These are phyloP conservation scores for Microhierax caerulescens DNA, from an alignment of 2,797 vertebrate species.

Conservation along the genomic window DNA sequence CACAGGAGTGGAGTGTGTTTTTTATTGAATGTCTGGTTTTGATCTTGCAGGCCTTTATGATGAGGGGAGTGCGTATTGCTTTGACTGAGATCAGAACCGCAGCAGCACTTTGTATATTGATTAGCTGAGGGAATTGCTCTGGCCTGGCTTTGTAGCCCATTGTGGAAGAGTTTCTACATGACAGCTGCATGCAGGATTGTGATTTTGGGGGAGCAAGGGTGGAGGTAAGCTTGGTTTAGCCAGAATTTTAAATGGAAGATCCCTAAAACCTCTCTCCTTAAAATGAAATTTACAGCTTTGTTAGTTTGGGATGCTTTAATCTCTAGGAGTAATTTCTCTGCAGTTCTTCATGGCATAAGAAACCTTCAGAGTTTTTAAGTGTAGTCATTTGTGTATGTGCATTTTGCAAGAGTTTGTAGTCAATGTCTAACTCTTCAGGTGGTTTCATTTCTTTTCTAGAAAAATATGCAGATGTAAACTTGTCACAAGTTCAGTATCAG, in stretches of 20 bases:
- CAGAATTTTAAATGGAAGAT: neutral
- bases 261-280: neutral
- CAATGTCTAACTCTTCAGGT: neutral
- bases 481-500: neutral
- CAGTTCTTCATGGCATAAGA: neutral
- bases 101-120: constrained; percentile 29
- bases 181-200: neutral
- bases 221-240: neutral
- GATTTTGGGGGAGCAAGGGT: neutral
- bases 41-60: constrained; percentile 19
- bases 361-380: neutral
- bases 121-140: constrained; percentile 4
- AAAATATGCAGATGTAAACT: neutral
- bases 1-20: neutral
- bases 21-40: constrained; percentile 9
- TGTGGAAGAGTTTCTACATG: neutral
- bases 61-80: neutral
- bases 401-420: neutral
- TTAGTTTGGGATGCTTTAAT: neutral
- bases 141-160: neutral
- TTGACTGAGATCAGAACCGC: constrained; percentile 49
- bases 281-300: neutral
- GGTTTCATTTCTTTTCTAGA: neutral
- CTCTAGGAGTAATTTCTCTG: neutral
- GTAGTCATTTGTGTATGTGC: neutral